Evolutionary conservation across 2,113 vertebrate genomes (phyloP).

Genomic region (Pholis gunnellus): DNA sequence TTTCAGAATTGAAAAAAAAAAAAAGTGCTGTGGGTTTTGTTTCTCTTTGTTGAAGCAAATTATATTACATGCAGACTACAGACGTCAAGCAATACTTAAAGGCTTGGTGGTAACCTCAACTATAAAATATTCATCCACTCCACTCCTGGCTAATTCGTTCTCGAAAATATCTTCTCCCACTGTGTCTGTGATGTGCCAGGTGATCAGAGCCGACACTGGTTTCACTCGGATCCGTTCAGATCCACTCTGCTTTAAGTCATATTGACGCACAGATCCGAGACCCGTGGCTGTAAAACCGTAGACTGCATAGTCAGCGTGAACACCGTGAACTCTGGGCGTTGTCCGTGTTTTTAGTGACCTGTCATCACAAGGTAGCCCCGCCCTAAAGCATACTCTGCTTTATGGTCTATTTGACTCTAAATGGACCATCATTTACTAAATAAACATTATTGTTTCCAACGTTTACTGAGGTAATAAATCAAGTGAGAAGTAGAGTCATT

Average conservation of each 20-base stretch:
- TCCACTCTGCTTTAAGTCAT: neutral
- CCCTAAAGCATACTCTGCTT: no score
- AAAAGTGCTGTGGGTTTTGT: slow-evolving; percentile 18
- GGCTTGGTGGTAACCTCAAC: neutral
- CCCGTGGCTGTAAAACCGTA: neutral
- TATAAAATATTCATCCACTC: neutral
- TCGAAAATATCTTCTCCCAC: neutral
- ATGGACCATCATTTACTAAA: neutral
- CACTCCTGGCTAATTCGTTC: neutral
- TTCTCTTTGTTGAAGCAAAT: slow-evolving; percentile 30
- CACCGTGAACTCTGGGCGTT: no score
- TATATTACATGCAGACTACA: neutral
- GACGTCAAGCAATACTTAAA: neutral
- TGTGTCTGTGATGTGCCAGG: neutral
- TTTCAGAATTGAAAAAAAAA: slow-evolving; percentile 21
- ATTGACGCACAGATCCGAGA: neutral
- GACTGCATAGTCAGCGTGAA: no score
- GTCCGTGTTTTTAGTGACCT: no score
- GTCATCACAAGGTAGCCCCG: no score
- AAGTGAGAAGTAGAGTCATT: no score
- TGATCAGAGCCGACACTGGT: neutral
- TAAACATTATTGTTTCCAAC: neutral
- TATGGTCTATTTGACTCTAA: neutral
- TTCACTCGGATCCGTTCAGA: neutral
- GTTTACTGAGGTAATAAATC: no score